Evolutionary conservation across 2,797 vertebrate species (phyloP).

Genomic region (Acipenser transmontanus): DNA sequence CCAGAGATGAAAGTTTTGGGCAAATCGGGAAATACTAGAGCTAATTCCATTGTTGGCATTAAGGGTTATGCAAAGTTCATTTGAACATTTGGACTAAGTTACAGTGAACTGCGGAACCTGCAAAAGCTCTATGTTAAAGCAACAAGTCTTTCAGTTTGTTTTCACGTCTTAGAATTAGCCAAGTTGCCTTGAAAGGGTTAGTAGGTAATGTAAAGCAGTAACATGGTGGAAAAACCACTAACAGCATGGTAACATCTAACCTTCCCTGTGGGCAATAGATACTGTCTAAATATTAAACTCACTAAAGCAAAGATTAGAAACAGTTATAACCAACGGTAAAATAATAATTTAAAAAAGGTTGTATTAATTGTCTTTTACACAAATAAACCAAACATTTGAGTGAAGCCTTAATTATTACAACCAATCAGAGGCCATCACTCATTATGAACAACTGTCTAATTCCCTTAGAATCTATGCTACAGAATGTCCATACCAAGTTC

Average conservation of each 20-base stretch:
- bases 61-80: slow-evolving; percentile 81
- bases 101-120: slow-evolving; percentile 45
- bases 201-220: slow-evolving; percentile 10
- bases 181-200: slow-evolving; percentile 2
- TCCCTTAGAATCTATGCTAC: too few species aligned
- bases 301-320: not conserved
- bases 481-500: too few species aligned
- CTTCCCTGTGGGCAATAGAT: not conserved
- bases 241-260: not conserved
- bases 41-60: slow-evolving; percentile 76
- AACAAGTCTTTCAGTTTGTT: slow-evolving; percentile 20
- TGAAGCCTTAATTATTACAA: too few species aligned
- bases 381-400: too few species aligned
- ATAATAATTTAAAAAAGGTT: too few species aligned
- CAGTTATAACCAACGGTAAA: too few species aligned
- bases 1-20: slow-evolving; percentile 72
- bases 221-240: not conserved
- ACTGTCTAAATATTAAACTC: too few species aligned
- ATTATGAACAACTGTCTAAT: too few species aligned
- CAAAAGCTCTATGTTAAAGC: slow-evolving; percentile 32
- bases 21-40: slow-evolving; percentile 62
- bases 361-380: too few species aligned
- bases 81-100: slow-evolving; percentile 56
- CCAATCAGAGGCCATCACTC: too few species aligned
- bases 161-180: slow-evolving; percentile 3